Base-by-base conservation (phyloP, 2,888 invertebrate genomes). In the Orthosia cruda region DNA sequence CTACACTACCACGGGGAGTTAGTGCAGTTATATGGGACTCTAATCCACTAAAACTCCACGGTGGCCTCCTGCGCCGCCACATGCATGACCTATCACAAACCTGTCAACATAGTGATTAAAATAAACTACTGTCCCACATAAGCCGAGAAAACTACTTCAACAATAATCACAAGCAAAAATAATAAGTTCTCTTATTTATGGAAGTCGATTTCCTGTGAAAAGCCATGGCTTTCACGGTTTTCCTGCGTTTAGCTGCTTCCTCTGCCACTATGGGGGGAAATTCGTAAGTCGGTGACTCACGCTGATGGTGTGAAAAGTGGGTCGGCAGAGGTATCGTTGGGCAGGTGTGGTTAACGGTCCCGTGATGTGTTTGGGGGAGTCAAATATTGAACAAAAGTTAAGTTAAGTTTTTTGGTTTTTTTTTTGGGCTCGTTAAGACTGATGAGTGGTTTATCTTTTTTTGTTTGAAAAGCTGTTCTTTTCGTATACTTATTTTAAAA, bases 181-280 rank as follows among this genome's bases (percentile, higher is more conserved):
- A 71, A 81, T 61, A 65, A 47, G 15, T 13, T 32, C 32, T 45
- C 18, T 59, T 57, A 55, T 23, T 32, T 40, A 82, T 79, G 77
- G 57, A 71, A 52, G 72, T 64, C 64, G 74, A 81, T 86, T 86
- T 85, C 84, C 84, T 69, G 84, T 84, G 79, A 81, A 84, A 81
- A 79, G 45, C 72, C 23, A 75, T 55, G 71, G 62, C 84, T 86
- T 84, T 80, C 81, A 71, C 74, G 47, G 70, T 74, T 77, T 75
- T 80, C 85, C 85, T 63, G 75, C 74, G 69, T 62, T 85, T 80
- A 77, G 18, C 54, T 16, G 32, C 57, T 85, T 85, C 85, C 84
- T 85, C 55, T 64, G 26, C 20, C 3, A 57, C 55, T 64, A 59
- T 59, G 63, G 63, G 11, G 57, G 71, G 71, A 52, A 66, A 75